Conservation (phyloP, 2,888 invertebrate species). For the Cylloceria caligata region DNA sequence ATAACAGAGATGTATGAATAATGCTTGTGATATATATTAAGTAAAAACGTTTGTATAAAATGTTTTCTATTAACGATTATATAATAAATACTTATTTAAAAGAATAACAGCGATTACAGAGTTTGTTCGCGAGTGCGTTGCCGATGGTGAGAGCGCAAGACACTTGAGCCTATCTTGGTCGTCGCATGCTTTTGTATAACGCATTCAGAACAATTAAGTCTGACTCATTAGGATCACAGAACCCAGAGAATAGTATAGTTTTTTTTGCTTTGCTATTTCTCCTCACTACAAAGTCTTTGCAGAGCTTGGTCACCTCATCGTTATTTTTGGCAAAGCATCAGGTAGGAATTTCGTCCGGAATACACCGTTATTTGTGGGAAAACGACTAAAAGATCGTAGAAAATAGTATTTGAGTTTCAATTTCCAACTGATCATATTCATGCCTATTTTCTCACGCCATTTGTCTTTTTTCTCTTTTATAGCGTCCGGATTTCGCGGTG, state of each 20-base stretch:
- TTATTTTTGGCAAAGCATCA: background rate
- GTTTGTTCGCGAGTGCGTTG: slow-evolving; percentile 38
- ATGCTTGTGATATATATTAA: slow-evolving; percentile 77
- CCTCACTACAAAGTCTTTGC: slow-evolving; percentile 8
- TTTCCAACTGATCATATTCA: background rate
- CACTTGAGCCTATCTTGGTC: background rate
- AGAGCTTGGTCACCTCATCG: background rate
- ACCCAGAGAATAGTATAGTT: slow-evolving; percentile 1
- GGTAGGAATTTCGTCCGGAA: slow-evolving; percentile 13
- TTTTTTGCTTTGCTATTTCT: background rate
- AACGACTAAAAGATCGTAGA: background rate
- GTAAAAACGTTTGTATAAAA: slow-evolving; percentile 77
- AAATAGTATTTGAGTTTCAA: background rate
- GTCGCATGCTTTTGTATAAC: slow-evolving; percentile 26
- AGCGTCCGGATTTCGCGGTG: slow-evolving; percentile 4
- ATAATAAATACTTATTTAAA: slow-evolving; percentile 84
- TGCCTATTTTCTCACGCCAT: background rate
- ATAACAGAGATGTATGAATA: slow-evolving; percentile 70
- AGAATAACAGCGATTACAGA: slow-evolving; percentile 76
- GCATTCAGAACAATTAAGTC: slow-evolving; percentile 37
- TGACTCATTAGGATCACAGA: slow-evolving; percentile 11
- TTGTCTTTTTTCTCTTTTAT: background rate
- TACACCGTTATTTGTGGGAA: background rate
- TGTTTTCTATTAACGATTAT: slow-evolving; percentile 81
- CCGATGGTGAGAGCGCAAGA: background rate